These are phyloP conservation scores for Girardia tigrina DNA, from an alignment of 2,888 invertebrate genomes.

Conservation along the genomic window DNA sequence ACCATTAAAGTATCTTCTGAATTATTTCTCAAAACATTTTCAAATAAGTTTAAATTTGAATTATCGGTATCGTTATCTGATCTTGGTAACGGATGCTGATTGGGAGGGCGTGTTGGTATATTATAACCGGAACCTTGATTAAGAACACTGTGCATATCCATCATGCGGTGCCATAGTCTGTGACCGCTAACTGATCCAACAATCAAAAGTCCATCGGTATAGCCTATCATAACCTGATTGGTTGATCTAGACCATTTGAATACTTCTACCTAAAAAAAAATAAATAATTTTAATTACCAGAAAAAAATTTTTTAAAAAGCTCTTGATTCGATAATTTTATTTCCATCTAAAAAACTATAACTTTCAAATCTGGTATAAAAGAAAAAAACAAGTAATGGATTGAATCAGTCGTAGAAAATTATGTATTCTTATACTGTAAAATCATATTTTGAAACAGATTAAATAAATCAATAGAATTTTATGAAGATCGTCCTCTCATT, in stretches of 20 bases:
- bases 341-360: too few species aligned
- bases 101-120: background rate
- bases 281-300: too few species aligned
- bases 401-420: too few species aligned
- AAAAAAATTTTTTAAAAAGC: too few species aligned
- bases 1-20: constrained; percentile 8
- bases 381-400: too few species aligned
- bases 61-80: constrained; percentile 1
- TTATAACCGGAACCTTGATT: constrained; percentile 5
- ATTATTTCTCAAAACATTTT: background rate
- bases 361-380: too few species aligned
- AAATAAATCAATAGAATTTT: too few species aligned
- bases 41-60: constrained; percentile 6
- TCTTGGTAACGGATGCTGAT: constrained; percentile 19
- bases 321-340: too few species aligned
- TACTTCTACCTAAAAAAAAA: constrained; percentile 21
- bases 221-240: constrained; percentile 32
- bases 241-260: constrained; percentile 32
- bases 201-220: constrained; percentile 31
- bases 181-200: constrained; percentile 33
- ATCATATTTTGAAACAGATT: too few species aligned
- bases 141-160: constrained; percentile 30
- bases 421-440: too few species aligned
- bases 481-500: too few species aligned
- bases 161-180: constrained; percentile 34